Evolutionary conservation across 2,797 vertebrate species (phyloP), one percentile per base, ranked within the genome.

Genomic region (Triplophysa bombifrons): DNA sequence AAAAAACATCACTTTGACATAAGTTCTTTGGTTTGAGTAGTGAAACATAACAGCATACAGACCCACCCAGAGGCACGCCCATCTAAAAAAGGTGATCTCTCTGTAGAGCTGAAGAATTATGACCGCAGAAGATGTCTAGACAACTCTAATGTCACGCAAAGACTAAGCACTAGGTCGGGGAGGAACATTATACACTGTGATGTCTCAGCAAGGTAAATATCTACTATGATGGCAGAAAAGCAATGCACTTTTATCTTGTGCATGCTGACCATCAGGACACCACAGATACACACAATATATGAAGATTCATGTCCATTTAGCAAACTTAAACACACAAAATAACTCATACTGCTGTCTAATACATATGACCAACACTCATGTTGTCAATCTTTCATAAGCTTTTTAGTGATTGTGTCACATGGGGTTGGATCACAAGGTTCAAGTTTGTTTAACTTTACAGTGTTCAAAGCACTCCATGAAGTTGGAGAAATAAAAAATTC

Each of bases 101-200:
- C 68, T 50, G 77, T 72, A 78, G 17, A 56, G 78, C 66, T 17
- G 34, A 4, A 58, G 25, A 51, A 14, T 63, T n/a, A 78, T 58
- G 75, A 76, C 77, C 16, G 27, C 55, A 38, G 30, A 9, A 72
- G 34, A 53, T 34, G 27, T 30, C 46, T 78, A 51, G 38, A 67
- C 60, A 48, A 19, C 58, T 48, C 69, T 30, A 74, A 44, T 61
- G 70, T 63, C 30, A 74, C 48, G 53, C 20, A 41, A 56, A 51
- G 53, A 77, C 14, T 0, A 20, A 73, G 56, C 8, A 3, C 63
- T 66, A 30, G 63, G 38, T 65, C 11, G n/a, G 60, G 50, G 60
- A 20, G 13, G 34, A 53, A 55, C 16, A 3, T 2, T 2, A 34
- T 17, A 10, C 5, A 25, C 10, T 55, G 11, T 27, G 10, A 77